Evolutionary conservation across 2,113 vertebrate genomes (phyloP).

Genomic region (Triplophysa siluroides): DNA sequence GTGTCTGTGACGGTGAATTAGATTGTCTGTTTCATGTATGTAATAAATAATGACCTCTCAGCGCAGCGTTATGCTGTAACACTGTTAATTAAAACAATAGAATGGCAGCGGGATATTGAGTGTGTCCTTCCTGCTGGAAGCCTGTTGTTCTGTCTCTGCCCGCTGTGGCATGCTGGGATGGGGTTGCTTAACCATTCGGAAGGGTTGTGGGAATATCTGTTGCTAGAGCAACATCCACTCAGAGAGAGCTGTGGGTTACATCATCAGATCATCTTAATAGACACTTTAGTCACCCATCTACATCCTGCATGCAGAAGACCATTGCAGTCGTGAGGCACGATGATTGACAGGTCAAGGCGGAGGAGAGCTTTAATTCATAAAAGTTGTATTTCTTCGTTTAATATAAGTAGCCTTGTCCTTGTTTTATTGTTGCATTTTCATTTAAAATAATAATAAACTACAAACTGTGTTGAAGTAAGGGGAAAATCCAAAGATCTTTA

Average conservation of each 20-base stretch:
- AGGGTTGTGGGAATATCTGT: conserved; percentile 33
- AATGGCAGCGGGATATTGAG: not conserved
- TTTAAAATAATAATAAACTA: too few species aligned
- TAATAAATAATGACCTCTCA: not conserved
- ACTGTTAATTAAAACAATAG: not conserved
- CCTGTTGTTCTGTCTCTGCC: conserved; percentile 42
- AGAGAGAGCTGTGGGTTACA: not conserved
- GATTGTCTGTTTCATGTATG: not conserved
- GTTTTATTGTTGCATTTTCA: too few species aligned
- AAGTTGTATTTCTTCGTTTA: too few species aligned
- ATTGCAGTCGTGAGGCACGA: too few species aligned
- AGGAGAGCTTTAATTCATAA: too few species aligned
- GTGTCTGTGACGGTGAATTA: too few species aligned
- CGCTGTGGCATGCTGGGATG: conserved; percentile 30
- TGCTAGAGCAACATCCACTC: not conserved
- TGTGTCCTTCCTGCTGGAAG: conserved; percentile 44
- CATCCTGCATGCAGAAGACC: too few species aligned
- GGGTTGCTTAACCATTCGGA: conserved; percentile 44
- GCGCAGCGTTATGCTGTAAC: not conserved
- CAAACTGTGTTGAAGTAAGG: too few species aligned
- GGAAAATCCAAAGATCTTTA: too few species aligned
- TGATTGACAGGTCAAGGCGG: too few species aligned
- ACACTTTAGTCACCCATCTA: not conserved
- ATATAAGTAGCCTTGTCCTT: too few species aligned
- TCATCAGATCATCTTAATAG: not conserved